Percentiles rank a stretch among this genome's conserved stretches.
phyloP scores from a whole-genome alignment of 2,888 invertebrate species.

The Diogma glabrata region DNA sequence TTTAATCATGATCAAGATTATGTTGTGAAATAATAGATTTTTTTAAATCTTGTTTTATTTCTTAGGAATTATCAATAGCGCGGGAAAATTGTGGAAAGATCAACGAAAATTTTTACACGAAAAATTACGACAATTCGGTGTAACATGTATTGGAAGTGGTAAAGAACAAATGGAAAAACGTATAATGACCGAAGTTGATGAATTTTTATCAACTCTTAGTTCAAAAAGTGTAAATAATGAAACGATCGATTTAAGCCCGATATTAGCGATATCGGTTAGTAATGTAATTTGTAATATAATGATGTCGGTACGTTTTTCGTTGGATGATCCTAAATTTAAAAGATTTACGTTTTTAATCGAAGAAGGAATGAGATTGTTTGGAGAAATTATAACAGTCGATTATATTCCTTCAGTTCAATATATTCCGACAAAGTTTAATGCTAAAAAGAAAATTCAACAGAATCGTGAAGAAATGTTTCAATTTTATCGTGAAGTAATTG shows the following conservation, averaged over 20 bases:
- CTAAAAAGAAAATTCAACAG: conserved; percentile 47
- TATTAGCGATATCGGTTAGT: conserved; percentile 69
- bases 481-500: conserved; percentile 74
- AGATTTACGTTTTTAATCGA: conserved; percentile 78
- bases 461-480: conserved; percentile 77
- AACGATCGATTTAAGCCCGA: conserved; percentile 61
- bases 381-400: conserved; percentile 68
- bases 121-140: conserved; percentile 72
- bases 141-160: conserved; percentile 73
- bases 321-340: conserved; percentile 63
- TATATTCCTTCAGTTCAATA: conserved; percentile 69
- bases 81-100: conserved; percentile 81
- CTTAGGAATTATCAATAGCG: conserved; percentile 80
- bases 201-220: conserved; percentile 55
- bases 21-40: no score
- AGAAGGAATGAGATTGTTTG: conserved; percentile 81
- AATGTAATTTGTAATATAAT: conserved; percentile 85
- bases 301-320: conserved; percentile 76
- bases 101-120: conserved; percentile 80
- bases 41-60: no score
- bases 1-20: no score
- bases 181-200: conserved; percentile 75
- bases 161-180: conserved; percentile 72
- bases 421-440: conserved; percentile 48
- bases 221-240: conserved; percentile 42